Percentiles rank a stretch among this genome's conserved stretches.
Evolutionary conservation across 2,888 invertebrate species (phyloP).

Genomic region (Caenorhabditis panamensis): DNA sequence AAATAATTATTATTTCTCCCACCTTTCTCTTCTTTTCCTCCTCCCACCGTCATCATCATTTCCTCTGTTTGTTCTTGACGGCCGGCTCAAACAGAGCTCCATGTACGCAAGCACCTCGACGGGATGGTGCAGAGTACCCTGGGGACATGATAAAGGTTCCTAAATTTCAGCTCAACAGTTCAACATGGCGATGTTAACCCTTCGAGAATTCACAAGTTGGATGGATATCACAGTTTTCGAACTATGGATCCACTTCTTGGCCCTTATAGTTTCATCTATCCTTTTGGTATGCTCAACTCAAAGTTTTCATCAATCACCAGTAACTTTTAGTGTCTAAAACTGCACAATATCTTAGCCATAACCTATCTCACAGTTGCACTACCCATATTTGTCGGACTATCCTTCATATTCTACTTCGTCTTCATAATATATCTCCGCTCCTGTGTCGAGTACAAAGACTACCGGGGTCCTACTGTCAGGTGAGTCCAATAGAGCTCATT

Average conservation of each 20-base stretch:
- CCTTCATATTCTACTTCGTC: slow-evolving; percentile 94
- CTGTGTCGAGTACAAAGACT: slow-evolving; percentile 86
- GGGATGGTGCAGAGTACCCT: no score
- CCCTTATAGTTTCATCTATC: slow-evolving; percentile 90
- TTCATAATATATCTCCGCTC: slow-evolving; percentile 94
- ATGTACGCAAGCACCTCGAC: no score
- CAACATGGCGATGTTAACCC: slow-evolving; percentile 85
- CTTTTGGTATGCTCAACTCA: slow-evolving; percentile 86
- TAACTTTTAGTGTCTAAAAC: slow-evolving; percentile 58
- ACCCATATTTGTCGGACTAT: slow-evolving; percentile 93
- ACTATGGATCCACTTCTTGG: slow-evolving; percentile 91
- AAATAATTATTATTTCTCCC: no score
- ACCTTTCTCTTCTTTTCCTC: no score
- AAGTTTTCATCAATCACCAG: no score
- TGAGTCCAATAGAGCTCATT: slow-evolving; percentile 44
- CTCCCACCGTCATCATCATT: no score
- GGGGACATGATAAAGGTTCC: no score
- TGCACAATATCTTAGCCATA: slow-evolving; percentile 70
- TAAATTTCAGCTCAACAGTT: no score
- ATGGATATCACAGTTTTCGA: slow-evolving; percentile 95
- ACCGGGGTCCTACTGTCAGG: slow-evolving; percentile 83
- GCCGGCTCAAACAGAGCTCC: no score
- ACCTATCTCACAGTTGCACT: slow-evolving; percentile 94
- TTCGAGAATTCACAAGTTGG: slow-evolving; percentile 93
- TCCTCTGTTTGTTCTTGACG: no score